phyloP scores from a whole-genome alignment of 2,797 vertebrate species.

The Delichon dasypus region DNA sequence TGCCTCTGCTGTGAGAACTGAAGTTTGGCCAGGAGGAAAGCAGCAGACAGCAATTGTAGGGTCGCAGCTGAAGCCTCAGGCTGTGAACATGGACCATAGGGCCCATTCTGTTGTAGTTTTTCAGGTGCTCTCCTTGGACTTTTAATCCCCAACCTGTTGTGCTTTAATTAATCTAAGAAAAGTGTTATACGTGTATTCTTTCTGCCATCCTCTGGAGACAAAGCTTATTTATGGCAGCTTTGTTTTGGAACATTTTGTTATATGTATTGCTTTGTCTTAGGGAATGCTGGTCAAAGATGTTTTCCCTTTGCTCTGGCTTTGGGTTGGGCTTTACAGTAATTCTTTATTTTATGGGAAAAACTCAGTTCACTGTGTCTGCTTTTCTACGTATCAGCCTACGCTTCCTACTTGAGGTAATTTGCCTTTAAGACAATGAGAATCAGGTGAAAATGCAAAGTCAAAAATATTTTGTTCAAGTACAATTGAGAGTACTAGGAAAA shows the following conservation, averaged over 20 bases:
- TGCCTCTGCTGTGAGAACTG: not conserved
- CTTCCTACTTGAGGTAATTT: not conserved
- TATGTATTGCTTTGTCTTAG: not conserved
- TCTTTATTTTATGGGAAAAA: not conserved
- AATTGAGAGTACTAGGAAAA: not conserved
- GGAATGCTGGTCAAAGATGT: not conserved
- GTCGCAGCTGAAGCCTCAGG: not conserved
- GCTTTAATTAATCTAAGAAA: not conserved
- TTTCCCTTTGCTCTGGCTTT: not conserved
- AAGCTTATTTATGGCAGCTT: not conserved
- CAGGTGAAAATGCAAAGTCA: not conserved
- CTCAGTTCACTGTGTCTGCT: not conserved
- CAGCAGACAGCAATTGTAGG: not conserved
- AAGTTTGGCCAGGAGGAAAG: not conserved
- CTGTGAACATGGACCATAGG: not conserved
- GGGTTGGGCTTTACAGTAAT: not conserved
- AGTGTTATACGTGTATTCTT: not conserved
- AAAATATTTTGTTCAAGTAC: not conserved
- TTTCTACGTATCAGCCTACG: not conserved
- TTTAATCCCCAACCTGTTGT: not conserved
- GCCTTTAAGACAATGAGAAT: not conserved
- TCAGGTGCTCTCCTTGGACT: not conserved
- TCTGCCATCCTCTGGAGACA: not conserved
- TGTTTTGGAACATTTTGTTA: constrained; percentile 17
- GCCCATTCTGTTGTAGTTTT: not conserved